Percentiles rank a stretch among this genome's conserved stretches.
phyloP scores from a whole-genome alignment of 2,797 vertebrate genomes.

The Pseudomugil gertrudae region DNA sequence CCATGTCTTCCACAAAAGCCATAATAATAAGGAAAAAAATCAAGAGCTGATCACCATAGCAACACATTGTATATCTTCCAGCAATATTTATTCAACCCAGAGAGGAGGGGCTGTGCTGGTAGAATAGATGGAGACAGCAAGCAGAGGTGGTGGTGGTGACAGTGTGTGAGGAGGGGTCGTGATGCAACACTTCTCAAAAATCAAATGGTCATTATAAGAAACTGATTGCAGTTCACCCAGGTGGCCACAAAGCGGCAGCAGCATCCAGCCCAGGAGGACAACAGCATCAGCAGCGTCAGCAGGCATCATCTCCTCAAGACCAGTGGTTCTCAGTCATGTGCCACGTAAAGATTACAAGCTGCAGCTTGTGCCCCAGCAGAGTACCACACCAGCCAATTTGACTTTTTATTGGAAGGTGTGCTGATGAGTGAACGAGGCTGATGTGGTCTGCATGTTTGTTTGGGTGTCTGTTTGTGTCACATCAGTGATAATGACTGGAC shows the following conservation, averaged over 20 bases:
- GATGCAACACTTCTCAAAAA: constrained; percentile 63
- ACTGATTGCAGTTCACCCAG: constrained; percentile 28
- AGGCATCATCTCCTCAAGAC: constrained; percentile 28
- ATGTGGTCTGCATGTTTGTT: background rate
- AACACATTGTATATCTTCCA: constrained; percentile 85
- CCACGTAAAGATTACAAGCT: constrained; percentile 29
- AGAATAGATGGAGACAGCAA: constrained; percentile 40
- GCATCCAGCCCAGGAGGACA: constrained; percentile 43
- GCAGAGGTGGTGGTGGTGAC: constrained; percentile 49
- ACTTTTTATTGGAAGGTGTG: constrained; percentile 16
- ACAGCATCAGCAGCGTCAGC: constrained; percentile 33
- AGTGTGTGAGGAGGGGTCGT: constrained; percentile 29
- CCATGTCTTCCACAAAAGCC: constrained; percentile 70
- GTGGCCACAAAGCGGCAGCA: constrained; percentile 72
- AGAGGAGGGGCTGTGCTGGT: constrained; percentile 57
- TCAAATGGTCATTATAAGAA: constrained; percentile 55
- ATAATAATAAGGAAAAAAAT: constrained; percentile 29
- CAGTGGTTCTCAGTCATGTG: constrained; percentile 41
- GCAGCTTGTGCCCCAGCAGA: constrained; percentile 31
- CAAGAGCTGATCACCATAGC: constrained; percentile 82
- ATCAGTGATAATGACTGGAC: constrained; percentile 24
- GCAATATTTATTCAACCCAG: constrained; percentile 77
- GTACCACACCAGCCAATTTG: constrained; percentile 27
- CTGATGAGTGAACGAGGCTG: constrained; percentile 28
- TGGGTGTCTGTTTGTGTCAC: background rate